A percentile compares a stretch with the other conserved stretches of the same genome.
phyloP scores from a whole-genome alignment of 2,888 invertebrate genomes.

The Tenodera sinensis region DNA sequence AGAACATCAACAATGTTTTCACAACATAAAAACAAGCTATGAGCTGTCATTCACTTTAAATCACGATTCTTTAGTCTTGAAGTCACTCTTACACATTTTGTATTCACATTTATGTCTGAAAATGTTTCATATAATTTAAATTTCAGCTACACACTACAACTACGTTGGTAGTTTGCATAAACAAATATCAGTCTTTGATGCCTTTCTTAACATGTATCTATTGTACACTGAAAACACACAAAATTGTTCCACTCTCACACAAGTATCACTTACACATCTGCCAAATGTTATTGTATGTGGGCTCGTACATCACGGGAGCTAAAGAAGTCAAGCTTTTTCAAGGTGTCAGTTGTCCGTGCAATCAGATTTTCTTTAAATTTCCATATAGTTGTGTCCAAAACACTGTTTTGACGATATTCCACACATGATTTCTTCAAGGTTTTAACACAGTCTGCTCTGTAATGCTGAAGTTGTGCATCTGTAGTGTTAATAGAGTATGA shows the following conservation, averaged over 20 bases:
- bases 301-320: slow-evolving; percentile 24
- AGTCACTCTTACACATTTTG: not conserved
- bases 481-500: slow-evolving; percentile 78
- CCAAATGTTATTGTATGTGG: not conserved
- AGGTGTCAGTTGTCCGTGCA: slow-evolving; percentile 63
- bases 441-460: slow-evolving; percentile 87
- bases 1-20: not conserved
- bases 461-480: slow-evolving; percentile 89
- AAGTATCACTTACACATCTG: not conserved
- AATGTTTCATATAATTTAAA: not conserved
- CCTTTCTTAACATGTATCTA: not conserved
- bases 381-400: slow-evolving; percentile 84
- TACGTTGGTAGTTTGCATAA: not conserved
- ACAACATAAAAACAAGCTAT: not conserved
- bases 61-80: not conserved
- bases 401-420: slow-evolving; percentile 75
- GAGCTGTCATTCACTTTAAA: not conserved
- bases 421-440: slow-evolving; percentile 80
- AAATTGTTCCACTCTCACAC: not conserved
- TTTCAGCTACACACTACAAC: not conserved
- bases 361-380: slow-evolving; percentile 76
- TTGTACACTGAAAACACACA: not conserved
- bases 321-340: slow-evolving; percentile 71
- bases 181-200: not conserved
- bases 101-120: not conserved